phyloP scores from a whole-genome alignment of 1,140 invertebrate species.

The Arion vulgaris region DNA sequence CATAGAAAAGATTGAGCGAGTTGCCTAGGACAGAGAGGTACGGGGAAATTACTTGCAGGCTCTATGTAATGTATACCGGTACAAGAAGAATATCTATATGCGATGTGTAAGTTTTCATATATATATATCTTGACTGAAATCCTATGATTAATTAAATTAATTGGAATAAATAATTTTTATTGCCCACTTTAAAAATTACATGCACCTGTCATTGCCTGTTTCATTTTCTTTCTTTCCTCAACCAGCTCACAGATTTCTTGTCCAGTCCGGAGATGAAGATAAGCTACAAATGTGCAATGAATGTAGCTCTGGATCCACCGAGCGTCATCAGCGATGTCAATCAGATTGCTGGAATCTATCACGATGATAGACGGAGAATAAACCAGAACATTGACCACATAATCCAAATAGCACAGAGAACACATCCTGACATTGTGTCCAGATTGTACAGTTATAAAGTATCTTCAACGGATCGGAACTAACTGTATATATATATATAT shows the following conservation, averaged over 20 bases:
- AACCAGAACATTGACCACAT: slow-evolving; percentile 24
- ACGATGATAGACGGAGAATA: slow-evolving; percentile 13
- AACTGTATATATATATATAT: no score
- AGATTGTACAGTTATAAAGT: slow-evolving; percentile 28
- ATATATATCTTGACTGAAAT: no score
- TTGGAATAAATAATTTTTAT: no score
- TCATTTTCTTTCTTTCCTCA: not conserved
- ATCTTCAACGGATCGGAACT: not conserved
- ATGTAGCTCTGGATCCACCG: not conserved
- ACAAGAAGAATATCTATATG: no score
- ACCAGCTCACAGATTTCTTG: slow-evolving; percentile 1
- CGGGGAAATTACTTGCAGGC: no score
- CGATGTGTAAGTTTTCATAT: no score
- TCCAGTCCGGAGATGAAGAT: not conserved
- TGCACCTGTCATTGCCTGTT: no score
- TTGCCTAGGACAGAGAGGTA: no score
- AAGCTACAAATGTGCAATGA: slow-evolving; percentile 26
- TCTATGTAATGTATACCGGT: no score
- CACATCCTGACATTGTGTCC: not conserved
- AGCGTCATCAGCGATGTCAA: not conserved
- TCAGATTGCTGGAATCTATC: slow-evolving; percentile 24
- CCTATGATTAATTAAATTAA: no score
- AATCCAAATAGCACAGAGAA: not conserved
- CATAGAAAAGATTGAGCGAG: no score
- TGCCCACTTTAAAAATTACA: no score